These are phyloP conservation scores for Orchesella cincta DNA, from an alignment of 1,140 invertebrate genomes.

Conservation along the genomic window DNA sequence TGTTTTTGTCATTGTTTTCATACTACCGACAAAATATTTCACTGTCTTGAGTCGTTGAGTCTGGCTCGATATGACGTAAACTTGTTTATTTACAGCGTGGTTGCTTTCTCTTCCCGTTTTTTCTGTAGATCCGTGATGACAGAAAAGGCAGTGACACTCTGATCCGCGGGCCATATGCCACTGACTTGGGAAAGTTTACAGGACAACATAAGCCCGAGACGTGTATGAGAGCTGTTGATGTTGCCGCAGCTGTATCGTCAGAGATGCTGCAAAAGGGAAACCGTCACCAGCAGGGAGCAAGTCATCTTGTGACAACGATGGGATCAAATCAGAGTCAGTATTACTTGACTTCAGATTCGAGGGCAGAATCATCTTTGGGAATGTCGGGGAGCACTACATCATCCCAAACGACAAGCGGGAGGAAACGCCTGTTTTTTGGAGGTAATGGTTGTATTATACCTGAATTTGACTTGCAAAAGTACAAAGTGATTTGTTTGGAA, in stretches of 20 bases:
- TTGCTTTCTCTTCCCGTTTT: background rate
- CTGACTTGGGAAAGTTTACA: slow-evolving; percentile 9
- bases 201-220: slow-evolving; percentile 4
- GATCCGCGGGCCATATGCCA: background rate
- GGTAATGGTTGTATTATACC: background rate
- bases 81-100: too few species aligned
- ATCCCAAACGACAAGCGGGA: slow-evolving; percentile 13
- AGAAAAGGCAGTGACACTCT: background rate
- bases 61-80: too few species aligned
- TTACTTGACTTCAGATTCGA: slow-evolving; percentile 19
- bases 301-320: slow-evolving; percentile 19
- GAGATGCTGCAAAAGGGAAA: slow-evolving; percentile 17
- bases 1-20: too few species aligned
- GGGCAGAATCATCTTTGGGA: slow-evolving; percentile 6
- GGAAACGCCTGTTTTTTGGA: slow-evolving; percentile 21
- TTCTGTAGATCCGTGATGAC: background rate
- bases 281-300: slow-evolving; percentile 1
- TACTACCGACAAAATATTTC: too few species aligned
- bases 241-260: background rate
- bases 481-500: too few species aligned
- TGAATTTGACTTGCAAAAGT: too few species aligned
- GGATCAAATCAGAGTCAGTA: slow-evolving; percentile 10
- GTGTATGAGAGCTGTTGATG: background rate
- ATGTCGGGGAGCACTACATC: background rate
- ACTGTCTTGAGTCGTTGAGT: too few species aligned